Conservation (phyloP, 2,797 vertebrate species). For the Zenarchopterus dispar region DNA sequence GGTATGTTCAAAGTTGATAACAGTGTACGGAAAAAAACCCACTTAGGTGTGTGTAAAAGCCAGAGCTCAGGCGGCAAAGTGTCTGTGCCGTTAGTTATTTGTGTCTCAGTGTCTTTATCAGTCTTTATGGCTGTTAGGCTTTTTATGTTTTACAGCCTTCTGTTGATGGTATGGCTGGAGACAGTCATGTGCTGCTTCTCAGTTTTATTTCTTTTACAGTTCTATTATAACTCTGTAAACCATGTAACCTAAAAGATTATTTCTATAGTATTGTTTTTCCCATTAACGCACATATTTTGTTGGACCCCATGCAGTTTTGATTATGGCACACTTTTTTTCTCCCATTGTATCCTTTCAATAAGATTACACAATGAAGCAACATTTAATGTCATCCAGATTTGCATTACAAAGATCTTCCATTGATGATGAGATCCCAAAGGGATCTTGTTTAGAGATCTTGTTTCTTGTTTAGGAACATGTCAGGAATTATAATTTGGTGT, state of each 20-base stretch:
- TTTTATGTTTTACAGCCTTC: constrained; percentile 24
- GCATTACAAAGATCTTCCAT: no score
- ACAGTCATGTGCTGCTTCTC: neutral
- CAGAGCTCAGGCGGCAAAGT: constrained; percentile 24
- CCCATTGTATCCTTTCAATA: no score
- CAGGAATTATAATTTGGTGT: no score
- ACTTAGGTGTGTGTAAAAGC: constrained; percentile 14
- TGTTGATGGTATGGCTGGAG: neutral
- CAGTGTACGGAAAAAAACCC: constrained; percentile 37
- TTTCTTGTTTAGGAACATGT: no score
- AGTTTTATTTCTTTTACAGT: neutral
- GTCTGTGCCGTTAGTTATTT: constrained; percentile 31
- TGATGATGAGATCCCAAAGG: no score
- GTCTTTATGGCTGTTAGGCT: constrained; percentile 27
- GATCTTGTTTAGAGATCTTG: no score
- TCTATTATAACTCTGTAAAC: neutral
- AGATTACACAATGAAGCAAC: no score
- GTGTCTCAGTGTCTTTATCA: constrained; percentile 31
- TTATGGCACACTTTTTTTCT: no score
- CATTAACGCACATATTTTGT: no score
- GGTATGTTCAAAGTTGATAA: constrained; percentile 61
- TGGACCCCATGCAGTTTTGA: no score
- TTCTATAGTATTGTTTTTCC: no score
- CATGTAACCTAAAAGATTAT: neutral
- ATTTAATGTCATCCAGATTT: no score